phyloP scores from a whole-genome alignment of 2,113 vertebrate species.

The Pseudois nayaur region DNA sequence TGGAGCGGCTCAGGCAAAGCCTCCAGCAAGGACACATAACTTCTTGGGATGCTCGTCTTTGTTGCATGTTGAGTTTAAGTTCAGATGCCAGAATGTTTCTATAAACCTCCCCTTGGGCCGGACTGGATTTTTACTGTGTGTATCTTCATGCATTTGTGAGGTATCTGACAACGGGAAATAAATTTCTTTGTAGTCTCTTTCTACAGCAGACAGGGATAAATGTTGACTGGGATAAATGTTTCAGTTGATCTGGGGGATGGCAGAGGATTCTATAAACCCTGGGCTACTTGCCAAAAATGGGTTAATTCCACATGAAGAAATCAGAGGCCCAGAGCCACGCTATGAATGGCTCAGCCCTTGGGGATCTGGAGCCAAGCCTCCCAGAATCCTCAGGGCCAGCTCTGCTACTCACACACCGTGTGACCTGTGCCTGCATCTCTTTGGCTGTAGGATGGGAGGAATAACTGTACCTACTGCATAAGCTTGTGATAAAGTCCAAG shows the following conservation, averaged over 20 bases:
- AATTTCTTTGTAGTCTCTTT: slow-evolving; percentile 12
- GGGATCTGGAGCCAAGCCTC: neutral
- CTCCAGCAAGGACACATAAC: neutral
- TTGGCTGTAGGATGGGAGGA: neutral
- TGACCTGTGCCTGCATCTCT: neutral
- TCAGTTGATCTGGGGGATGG: neutral
- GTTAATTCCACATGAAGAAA: neutral
- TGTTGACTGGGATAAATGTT: neutral
- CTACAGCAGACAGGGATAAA: neutral
- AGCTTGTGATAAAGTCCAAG: neutral
- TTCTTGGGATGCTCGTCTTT: neutral
- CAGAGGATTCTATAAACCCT: neutral
- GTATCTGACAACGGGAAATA: neutral
- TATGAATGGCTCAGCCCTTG: neutral
- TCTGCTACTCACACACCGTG: neutral
- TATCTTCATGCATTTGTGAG: neutral
- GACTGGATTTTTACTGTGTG: neutral
- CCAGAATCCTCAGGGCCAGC: neutral
- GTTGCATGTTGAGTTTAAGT: neutral
- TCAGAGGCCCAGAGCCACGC: neutral
- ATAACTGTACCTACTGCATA: neutral
- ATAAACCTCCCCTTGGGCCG: neutral
- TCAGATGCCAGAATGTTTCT: neutral
- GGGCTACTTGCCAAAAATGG: slow-evolving; percentile 21
- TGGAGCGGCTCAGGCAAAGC: neutral